Evolutionary conservation across 2,888 invertebrate species (phyloP), one percentile per base, ranked within the genome.

Genomic region (Exephanes ischioxanthus): DNA sequence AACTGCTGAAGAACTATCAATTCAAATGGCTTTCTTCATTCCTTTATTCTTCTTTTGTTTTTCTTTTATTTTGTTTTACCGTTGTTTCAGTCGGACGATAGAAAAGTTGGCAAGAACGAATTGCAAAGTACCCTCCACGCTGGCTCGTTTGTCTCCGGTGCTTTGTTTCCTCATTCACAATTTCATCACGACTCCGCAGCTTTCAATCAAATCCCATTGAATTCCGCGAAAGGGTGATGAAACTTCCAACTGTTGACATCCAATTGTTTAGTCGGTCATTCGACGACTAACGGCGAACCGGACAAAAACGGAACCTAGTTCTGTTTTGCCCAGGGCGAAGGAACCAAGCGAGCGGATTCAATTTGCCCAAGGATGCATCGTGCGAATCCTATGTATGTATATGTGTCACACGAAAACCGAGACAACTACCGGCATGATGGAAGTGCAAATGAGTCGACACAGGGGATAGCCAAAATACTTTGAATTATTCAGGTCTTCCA

Each of bases 401-500:
- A 55, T 41, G 5, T 4, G 3, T 22, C 22, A 19, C 14, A 45
- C 45, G 37, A 67, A 67, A 41, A 11, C 45, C 66, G 41, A 19
- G 41, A 67, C 41, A 80, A 22, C 45, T 3, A 7, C n/a, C 22
- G 61, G 37, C 71, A 26, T 45, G 58, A 79, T 68, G 71, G 19
- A 76, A 70, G 51, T 70, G 68, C 61, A 63, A 84, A 73, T 75
- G 67, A n/a, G 55, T 37, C 51, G 66, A 78, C 63, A 61, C 30
- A 33, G 68, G 61, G 30, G 66, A 45, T 67, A 68, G 48, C 19
- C 1, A 73, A 53, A 84, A 9, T 61, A 48, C 63, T 75, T 80
- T 84, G 86, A 84, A 86, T 86, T 75, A 86, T 86, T 82, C 81
- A 84, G 71, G 48, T 76, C 75, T 71, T 81, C 75, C 80, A 81